Conservation (phyloP, 2,888 invertebrate species). For the Polia nebulosa region DNA sequence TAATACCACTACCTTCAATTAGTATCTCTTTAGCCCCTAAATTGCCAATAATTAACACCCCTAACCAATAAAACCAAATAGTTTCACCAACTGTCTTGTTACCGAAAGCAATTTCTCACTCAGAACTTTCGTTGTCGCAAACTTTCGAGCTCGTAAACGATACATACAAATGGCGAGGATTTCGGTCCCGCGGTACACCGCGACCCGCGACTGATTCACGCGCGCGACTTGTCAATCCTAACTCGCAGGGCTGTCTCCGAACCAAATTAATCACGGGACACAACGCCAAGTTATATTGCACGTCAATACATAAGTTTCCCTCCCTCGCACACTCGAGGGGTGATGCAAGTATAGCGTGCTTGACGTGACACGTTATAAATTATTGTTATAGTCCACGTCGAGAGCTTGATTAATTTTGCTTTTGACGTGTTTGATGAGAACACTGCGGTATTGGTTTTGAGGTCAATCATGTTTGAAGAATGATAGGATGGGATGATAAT, state of each 20-base stretch:
- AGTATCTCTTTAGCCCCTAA: slow-evolving; percentile 4
- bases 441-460: slow-evolving; percentile 47
- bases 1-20: background rate
- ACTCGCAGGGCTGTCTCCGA: slow-evolving; percentile 59
- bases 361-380: slow-evolving; percentile 66
- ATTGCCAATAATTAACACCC: slow-evolving; percentile 49
- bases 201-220: slow-evolving; percentile 68
- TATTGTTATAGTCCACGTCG: slow-evolving; percentile 59
- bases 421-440: slow-evolving; percentile 55
- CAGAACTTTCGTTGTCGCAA: slow-evolving; percentile 39
- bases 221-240: slow-evolving; percentile 63
- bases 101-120: slow-evolving; percentile 51
- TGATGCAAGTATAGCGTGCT: slow-evolving; percentile 58
- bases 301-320: slow-evolving; percentile 65
- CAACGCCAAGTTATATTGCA: slow-evolving; percentile 63
- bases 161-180: slow-evolving; percentile 53
- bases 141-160: slow-evolving; percentile 55
- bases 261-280: slow-evolving; percentile 61
- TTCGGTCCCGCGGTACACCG: slow-evolving; percentile 50
- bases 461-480: slow-evolving; percentile 47
- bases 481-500: slow-evolving; percentile 28
- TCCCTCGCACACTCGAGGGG: slow-evolving; percentile 38
- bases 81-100: slow-evolving; percentile 54
- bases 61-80: slow-evolving; percentile 57
- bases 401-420: slow-evolving; percentile 65